Conservation (phyloP, 2,888 invertebrate genomes). For the Sialis fuliginosa region DNA sequence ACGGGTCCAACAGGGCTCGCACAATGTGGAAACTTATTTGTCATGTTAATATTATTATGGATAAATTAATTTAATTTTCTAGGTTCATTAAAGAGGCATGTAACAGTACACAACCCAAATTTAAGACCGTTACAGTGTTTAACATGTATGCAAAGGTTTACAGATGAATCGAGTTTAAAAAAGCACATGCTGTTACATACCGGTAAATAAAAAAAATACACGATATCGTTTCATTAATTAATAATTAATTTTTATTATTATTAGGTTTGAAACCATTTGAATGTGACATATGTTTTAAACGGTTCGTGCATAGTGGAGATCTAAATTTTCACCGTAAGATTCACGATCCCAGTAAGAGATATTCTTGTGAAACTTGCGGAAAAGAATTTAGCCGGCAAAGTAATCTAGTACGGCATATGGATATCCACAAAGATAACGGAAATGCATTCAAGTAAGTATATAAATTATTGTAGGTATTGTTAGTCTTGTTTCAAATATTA, state of each 20-base stretch:
- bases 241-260: too few relatives aligned
- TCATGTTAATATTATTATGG: too few relatives aligned
- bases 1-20: too few relatives aligned
- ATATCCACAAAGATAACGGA: slow-evolving; percentile 14
- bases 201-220: slow-evolving; percentile 17
- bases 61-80: slow-evolving; percentile 8
- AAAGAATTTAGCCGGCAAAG: slow-evolving; percentile 20
- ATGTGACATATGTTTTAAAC: slow-evolving; percentile 26
- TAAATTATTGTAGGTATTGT: neutral
- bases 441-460: slow-evolving; percentile 2
- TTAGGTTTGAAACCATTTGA: slow-evolving; percentile 11
- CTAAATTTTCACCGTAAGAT: slow-evolving; percentile 26
- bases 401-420: slow-evolving; percentile 19
- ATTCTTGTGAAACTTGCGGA: slow-evolving; percentile 12
- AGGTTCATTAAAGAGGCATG: slow-evolving; percentile 24
- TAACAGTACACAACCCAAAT: slow-evolving; percentile 24
- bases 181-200: slow-evolving; percentile 27
- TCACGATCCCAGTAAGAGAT: slow-evolving; percentile 16
- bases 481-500: neutral
- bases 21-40: too few relatives aligned
- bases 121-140: slow-evolving; percentile 25
- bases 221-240: too few relatives aligned
- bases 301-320: slow-evolving; percentile 23
- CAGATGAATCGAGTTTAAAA: slow-evolving; percentile 23
- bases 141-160: slow-evolving; percentile 24